A percentile compares a stretch with the other conserved stretches of the same genome.
These are phyloP conservation scores for Dichetophora obliterata DNA, from an alignment of 2,888 invertebrate species.

Conservation along the genomic window DNA sequence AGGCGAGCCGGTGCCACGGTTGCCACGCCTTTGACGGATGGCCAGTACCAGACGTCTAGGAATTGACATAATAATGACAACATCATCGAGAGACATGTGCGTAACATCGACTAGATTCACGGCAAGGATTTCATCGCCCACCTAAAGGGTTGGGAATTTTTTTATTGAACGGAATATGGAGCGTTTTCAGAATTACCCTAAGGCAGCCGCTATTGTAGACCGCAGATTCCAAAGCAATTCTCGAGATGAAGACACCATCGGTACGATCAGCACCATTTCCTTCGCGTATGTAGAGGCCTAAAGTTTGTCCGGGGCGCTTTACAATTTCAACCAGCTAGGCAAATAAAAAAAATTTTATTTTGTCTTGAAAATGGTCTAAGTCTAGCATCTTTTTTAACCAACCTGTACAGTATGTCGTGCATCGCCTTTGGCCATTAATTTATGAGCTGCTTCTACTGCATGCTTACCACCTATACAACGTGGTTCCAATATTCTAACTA, in stretches of 20 bases:
- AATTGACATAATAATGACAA: constrained; percentile 99
- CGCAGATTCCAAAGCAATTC: constrained; percentile 94
- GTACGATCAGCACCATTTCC: constrained; percentile 97
- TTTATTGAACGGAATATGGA: not conserved
- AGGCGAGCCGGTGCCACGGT: constrained; percentile 69
- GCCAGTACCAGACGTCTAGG: constrained; percentile 94
- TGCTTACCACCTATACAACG: constrained; percentile 90
- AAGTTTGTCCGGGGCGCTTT: constrained; percentile 97
- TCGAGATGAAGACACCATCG: constrained; percentile 97
- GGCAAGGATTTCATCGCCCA: constrained; percentile 98
- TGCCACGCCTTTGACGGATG: constrained; percentile 86
- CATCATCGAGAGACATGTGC: constrained; percentile 98
- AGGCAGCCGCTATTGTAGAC: constrained; percentile 98
- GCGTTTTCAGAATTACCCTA: constrained; percentile 73
- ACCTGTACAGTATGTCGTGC: constrained; percentile 79
- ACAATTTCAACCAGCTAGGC: constrained; percentile 95
- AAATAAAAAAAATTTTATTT: not conserved
- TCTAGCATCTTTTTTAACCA: not conserved
- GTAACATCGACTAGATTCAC: constrained; percentile 98
- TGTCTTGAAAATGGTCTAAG: too few relatives aligned
- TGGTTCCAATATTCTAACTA: constrained; percentile 90
- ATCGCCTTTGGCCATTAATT: constrained; percentile 76
- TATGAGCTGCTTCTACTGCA: constrained; percentile 88
- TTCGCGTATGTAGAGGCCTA: constrained; percentile 98
- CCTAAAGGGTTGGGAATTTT: constrained; percentile 69